phyloP scores from a whole-genome alignment of 2,797 vertebrate species.

The Xiphophorus birchmanni region DNA sequence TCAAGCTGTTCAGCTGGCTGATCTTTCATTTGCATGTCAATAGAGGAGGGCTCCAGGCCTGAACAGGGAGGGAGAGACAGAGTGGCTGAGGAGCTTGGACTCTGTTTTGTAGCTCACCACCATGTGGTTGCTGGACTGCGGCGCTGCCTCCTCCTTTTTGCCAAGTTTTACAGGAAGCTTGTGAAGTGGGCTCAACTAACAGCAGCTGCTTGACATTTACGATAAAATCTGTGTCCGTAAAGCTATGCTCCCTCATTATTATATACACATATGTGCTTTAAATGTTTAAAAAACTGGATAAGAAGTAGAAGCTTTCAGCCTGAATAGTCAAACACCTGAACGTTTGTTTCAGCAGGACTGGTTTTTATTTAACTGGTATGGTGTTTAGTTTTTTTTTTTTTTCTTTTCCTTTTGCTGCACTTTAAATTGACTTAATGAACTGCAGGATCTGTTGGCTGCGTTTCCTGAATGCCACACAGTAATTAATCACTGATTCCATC shows the following conservation, averaged over 20 bases:
- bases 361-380: slow-evolving; percentile 54
- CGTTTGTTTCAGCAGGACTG: slow-evolving; percentile 13
- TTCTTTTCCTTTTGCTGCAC: slow-evolving; percentile 16
- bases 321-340: slow-evolving; percentile 3
- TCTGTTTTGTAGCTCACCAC: slow-evolving; percentile 34
- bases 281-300: background rate
- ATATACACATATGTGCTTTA: slow-evolving; percentile 20
- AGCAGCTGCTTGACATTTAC: slow-evolving; percentile 59
- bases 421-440: slow-evolving; percentile 27
- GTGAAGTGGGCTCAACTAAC: slow-evolving; percentile 42
- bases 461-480: slow-evolving; percentile 35
- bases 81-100: slow-evolving; percentile 39
- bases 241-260: slow-evolving; percentile 10
- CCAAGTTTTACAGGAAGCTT: slow-evolving; percentile 43
- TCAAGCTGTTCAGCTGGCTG: slow-evolving; percentile 75
- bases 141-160: slow-evolving; percentile 33
- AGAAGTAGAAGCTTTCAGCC: slow-evolving; percentile 6
- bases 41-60: slow-evolving; percentile 53
- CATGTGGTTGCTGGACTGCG: slow-evolving; percentile 40
- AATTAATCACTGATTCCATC: slow-evolving; percentile 39
- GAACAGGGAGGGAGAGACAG: slow-evolving; percentile 33
- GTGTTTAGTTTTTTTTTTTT: slow-evolving; percentile 52
- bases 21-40: slow-evolving; percentile 83
- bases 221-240: slow-evolving; percentile 18
- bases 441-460: slow-evolving; percentile 64